Conservation (phyloP, 2,113 vertebrate species). For the Halcyon senegalensis region DNA sequence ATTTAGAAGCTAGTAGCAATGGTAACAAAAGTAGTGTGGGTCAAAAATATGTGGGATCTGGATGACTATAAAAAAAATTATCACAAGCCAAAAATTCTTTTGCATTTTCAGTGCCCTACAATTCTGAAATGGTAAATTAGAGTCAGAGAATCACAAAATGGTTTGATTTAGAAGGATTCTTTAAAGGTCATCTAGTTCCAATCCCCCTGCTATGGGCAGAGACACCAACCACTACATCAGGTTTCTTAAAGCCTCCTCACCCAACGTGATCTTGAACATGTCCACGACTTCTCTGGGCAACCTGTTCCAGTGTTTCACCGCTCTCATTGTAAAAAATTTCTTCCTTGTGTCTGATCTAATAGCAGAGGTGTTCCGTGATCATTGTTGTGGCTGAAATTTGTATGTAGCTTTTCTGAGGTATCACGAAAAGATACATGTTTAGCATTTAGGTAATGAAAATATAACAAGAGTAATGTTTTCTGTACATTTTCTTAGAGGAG, state of each 20-base stretch:
- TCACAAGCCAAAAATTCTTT: background rate
- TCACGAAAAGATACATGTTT: background rate
- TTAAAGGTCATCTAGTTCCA: background rate
- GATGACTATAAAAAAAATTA: background rate
- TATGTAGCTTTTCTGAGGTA: background rate
- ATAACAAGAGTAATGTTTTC: background rate
- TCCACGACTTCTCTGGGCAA: background rate
- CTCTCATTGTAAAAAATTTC: background rate
- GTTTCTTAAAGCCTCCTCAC: background rate
- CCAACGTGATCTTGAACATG: background rate
- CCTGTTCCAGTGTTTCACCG: background rate
- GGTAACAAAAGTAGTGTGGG: background rate
- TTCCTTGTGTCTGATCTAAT: background rate
- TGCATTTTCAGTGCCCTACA: background rate
- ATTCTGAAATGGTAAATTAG: background rate
- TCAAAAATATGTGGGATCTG: constrained; percentile 6
- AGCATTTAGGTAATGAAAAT: background rate
- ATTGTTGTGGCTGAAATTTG: background rate
- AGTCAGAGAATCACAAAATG: background rate
- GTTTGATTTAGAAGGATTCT: background rate
- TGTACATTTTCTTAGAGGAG: background rate
- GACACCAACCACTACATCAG: background rate
- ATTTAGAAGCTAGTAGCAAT: background rate
- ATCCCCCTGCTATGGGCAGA: background rate
- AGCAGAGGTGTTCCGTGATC: background rate